Conservation (phyloP, 2,797 vertebrate species). For the Melanotaenia parkinsoni region DNA sequence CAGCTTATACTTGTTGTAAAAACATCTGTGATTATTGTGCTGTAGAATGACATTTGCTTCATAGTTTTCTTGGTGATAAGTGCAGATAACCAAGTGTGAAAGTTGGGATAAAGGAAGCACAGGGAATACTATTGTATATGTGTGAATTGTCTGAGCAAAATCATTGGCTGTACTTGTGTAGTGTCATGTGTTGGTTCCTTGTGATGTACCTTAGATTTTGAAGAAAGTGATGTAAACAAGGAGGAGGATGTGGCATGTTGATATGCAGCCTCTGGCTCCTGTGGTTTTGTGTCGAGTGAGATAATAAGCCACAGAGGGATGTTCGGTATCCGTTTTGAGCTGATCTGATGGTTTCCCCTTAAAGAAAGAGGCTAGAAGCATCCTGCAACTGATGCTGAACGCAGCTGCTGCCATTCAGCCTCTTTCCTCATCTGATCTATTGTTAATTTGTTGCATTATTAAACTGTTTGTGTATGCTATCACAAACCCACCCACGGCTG, state of each 20-base stretch:
- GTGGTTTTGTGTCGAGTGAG: conserved; percentile 67
- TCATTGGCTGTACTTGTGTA: conserved; percentile 14
- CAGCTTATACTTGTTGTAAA: not conserved
- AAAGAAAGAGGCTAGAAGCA: conserved; percentile 27
- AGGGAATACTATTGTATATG: not conserved
- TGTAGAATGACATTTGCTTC: not conserved
- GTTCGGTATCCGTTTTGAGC: conserved; percentile 56
- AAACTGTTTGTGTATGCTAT: conserved; percentile 13
- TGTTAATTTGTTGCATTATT: conserved; percentile 38
- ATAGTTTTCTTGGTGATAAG: not conserved
- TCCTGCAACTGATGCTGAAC: conserved; percentile 37
- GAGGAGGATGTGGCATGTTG: conserved; percentile 52
- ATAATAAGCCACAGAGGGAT: conserved; percentile 74
- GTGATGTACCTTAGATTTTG: conserved; percentile 37
- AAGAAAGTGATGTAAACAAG: conserved; percentile 53
- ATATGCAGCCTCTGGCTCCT: conserved; percentile 63
- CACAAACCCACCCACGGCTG: conserved; percentile 28
- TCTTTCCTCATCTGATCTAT: conserved; percentile 34
- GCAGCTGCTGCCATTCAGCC: conserved; percentile 50
- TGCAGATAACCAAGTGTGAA: not conserved
- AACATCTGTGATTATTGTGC: not conserved
- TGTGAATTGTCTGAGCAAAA: conserved; percentile 9
- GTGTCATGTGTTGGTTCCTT: conserved; percentile 6
- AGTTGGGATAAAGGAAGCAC: not conserved
- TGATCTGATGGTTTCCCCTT: conserved; percentile 59